Conservation (phyloP, 1,140 invertebrate species). For the Acromyrmex heyeri region DNA sequence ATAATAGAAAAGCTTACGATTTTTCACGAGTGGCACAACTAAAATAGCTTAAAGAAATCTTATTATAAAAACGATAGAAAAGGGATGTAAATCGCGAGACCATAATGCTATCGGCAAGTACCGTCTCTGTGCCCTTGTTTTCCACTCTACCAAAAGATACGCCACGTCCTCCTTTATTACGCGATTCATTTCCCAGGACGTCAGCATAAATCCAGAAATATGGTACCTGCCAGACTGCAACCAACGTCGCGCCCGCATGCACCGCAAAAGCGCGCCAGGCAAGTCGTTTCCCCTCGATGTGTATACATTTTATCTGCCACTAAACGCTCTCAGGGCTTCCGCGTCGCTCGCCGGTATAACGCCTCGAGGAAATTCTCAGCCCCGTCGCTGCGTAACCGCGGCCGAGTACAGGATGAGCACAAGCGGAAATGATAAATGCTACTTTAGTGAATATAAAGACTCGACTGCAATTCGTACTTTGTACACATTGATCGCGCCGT, state of each 20-base stretch:
- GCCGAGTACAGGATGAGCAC: neutral
- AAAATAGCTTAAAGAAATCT: slow-evolving; percentile 8
- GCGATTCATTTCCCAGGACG: slow-evolving; percentile 69
- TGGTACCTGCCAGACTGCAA: slow-evolving; percentile 59
- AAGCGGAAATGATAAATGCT: slow-evolving; percentile 45
- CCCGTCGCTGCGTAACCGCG: neutral
- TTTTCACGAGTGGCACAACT: neutral
- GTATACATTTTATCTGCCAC: slow-evolving; percentile 67
- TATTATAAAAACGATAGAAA: neutral
- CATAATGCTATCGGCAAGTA: slow-evolving; percentile 46
- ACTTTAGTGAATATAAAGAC: slow-evolving; percentile 58
- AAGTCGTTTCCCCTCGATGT: slow-evolving; percentile 57
- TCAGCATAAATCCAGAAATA: slow-evolving; percentile 76
- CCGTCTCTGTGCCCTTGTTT: slow-evolving; percentile 40
- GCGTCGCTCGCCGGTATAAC: slow-evolving; percentile 15
- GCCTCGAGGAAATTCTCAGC: slow-evolving; percentile 40
- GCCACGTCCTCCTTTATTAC: slow-evolving; percentile 63
- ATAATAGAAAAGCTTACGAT: neutral
- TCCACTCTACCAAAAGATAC: slow-evolving; percentile 27
- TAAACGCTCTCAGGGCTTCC: slow-evolving; percentile 57
- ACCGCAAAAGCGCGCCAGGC: slow-evolving; percentile 25
- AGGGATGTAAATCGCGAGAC: neutral
- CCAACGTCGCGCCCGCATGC: slow-evolving; percentile 45
- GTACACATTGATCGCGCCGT: slow-evolving; percentile 20
- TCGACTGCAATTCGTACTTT: slow-evolving; percentile 18